Evolutionary conservation across 2,888 invertebrate genomes (phyloP).

Genomic region (Helicoverpa assulta): DNA sequence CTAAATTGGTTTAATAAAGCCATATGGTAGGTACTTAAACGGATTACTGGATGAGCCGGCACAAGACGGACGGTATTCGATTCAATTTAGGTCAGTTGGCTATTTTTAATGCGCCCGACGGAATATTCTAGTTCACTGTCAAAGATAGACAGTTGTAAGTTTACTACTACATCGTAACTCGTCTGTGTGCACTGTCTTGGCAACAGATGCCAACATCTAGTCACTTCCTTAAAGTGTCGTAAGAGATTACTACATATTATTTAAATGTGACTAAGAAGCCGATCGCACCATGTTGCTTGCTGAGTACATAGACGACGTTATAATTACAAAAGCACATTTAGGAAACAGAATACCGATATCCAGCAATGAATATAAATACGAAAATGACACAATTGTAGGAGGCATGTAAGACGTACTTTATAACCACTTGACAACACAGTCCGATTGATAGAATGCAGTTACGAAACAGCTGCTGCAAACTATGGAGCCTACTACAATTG

Average conservation of each 20-base stretch:
- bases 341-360: neutral
- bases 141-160: constrained; percentile 23
- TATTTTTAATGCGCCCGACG: constrained; percentile 47
- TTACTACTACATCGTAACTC: neutral
- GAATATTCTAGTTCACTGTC: constrained; percentile 58
- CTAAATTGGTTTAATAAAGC: constrained; percentile 48
- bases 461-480: constrained; percentile 3
- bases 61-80: constrained; percentile 37
- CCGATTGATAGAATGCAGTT: constrained; percentile 10
- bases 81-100: constrained; percentile 54
- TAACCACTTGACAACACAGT: constrained; percentile 3
- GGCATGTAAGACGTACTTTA: constrained; percentile 6
- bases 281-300: neutral
- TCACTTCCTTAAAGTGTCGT: constrained; percentile 19
- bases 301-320: neutral
- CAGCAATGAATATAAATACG: neutral
- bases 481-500: constrained; percentile 5
- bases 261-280: constrained; percentile 23
- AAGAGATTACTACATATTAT: constrained; percentile 9
- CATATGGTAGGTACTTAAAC: constrained; percentile 38
- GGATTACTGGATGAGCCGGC: constrained; percentile 36
- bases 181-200: constrained; percentile 7
- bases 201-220: constrained; percentile 3
- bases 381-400: neutral
- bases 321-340: neutral